Evolutionary conservation across 2,888 invertebrate species (phyloP).

Genomic region (Andrena praecox): DNA sequence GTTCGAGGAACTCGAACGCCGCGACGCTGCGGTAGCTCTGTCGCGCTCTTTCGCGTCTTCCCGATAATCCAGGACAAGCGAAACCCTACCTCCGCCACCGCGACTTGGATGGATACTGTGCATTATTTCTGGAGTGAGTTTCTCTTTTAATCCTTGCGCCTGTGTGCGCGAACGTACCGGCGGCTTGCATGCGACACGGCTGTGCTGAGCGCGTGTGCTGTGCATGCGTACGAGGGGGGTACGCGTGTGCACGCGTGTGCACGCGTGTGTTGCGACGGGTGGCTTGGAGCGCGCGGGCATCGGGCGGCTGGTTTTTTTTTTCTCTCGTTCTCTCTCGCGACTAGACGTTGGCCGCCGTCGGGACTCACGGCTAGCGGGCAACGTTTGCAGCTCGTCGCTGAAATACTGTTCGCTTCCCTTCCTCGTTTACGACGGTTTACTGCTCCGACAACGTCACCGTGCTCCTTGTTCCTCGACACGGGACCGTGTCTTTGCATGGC

Average conservation of each 20-base stretch:
- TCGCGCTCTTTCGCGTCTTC: slow-evolving; percentile 42
- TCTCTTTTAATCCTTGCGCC: slow-evolving; percentile 62
- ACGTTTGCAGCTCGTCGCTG: not conserved
- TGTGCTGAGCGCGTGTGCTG: not conserved
- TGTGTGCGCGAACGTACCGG: slow-evolving; percentile 14
- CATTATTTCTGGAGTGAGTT: slow-evolving; percentile 85
- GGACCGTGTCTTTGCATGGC: not conserved
- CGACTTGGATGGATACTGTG: slow-evolving; percentile 84
- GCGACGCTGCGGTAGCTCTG: slow-evolving; percentile 42
- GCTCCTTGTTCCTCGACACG: not conserved
- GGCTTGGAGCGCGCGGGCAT: slow-evolving; percentile 22
- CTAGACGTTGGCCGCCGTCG: slow-evolving; percentile 45
- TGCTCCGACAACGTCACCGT: not conserved
- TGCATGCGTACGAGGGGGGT: slow-evolving; percentile 6
- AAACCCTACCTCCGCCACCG: slow-evolving; percentile 69
- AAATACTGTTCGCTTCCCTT: not conserved
- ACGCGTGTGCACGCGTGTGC: slow-evolving; percentile 19
- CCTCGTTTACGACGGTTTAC: not conserved
- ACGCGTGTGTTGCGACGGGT: slow-evolving; percentile 29
- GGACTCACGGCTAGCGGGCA: slow-evolving; percentile 43
- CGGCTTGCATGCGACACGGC: slow-evolving; percentile 29
- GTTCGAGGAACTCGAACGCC: slow-evolving; percentile 44
- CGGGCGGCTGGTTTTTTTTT: slow-evolving; percentile 28
- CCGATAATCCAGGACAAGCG: slow-evolving; percentile 61
- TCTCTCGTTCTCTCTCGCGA: slow-evolving; percentile 12